These are phyloP conservation scores for Neotoma lepida DNA, from an alignment of 2,113 vertebrate species.

Conservation along the genomic window DNA sequence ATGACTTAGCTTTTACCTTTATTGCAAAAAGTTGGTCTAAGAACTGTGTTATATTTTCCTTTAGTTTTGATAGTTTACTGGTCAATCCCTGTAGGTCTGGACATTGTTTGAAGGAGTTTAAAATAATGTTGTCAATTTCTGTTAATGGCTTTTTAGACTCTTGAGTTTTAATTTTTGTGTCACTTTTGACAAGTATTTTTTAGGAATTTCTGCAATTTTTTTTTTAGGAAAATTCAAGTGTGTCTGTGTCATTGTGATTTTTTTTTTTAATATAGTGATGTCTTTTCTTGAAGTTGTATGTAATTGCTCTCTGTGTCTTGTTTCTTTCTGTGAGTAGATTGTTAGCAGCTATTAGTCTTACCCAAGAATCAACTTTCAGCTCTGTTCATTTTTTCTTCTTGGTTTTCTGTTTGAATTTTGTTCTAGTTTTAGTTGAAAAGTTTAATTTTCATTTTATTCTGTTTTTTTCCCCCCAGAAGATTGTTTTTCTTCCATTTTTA, in stretches of 20 bases:
- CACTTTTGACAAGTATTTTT: not conserved
- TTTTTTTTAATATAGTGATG: not conserved
- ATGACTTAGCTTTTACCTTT: slow-evolving; percentile 10
- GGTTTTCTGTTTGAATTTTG: not conserved
- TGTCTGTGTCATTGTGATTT: not conserved
- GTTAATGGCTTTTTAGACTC: not conserved
- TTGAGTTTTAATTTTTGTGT: not conserved
- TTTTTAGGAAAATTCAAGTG: slow-evolving; percentile 11
- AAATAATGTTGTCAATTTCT: not conserved
- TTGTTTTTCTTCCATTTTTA: not conserved
- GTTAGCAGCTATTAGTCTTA: not conserved
- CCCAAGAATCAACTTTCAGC: not conserved
- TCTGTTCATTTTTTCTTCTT: not conserved
- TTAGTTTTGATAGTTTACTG: slow-evolving; percentile 52
- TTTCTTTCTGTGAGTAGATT: not conserved
- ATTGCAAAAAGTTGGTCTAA: not conserved
- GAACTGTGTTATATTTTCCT: not conserved
- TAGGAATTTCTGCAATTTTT: not conserved
- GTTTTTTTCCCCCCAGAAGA: not conserved
- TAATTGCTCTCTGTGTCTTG: not conserved
- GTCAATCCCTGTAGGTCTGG: not conserved
- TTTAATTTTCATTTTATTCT: not conserved
- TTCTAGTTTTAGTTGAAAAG: not conserved
- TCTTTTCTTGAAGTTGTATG: not conserved
- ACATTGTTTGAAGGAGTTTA: not conserved